These are phyloP conservation scores for Halcyon senegalensis DNA, from an alignment of 2,113 vertebrate genomes.

Conservation along the genomic window DNA sequence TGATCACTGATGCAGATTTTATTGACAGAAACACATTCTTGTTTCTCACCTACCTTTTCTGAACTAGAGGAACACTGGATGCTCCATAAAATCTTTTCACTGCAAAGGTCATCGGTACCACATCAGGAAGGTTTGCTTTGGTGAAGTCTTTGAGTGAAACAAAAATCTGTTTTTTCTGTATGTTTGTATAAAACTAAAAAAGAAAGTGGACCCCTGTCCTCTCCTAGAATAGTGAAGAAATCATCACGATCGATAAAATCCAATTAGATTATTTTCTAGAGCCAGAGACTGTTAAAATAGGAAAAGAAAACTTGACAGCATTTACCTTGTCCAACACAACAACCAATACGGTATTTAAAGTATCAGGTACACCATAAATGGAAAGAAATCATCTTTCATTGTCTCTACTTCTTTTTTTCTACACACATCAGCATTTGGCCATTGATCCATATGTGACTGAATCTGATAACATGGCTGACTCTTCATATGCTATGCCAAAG, in stretches of 20 bases:
- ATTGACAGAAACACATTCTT: neutral
- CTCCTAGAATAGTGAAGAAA: neutral
- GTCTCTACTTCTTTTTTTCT: neutral
- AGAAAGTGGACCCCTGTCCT: neutral
- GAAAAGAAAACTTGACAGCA: neutral
- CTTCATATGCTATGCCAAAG: neutral
- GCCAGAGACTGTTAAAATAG: neutral
- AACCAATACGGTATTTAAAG: neutral
- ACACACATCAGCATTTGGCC: neutral
- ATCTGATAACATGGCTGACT: neutral
- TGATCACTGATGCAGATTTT: neutral
- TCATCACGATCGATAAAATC: neutral
- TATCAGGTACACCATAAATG: neutral
- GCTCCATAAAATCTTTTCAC: neutral
- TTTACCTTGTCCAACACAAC: neutral
- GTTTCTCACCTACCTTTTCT: neutral
- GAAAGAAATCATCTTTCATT: neutral
- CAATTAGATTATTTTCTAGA: neutral
- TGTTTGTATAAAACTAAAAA: neutral
- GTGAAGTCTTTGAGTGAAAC: neutral
- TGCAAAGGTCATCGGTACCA: neutral
- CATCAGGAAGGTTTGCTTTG: neutral
- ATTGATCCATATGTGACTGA: neutral
- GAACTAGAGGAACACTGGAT: neutral
- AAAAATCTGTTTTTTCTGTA: neutral